Percentiles rank a stretch among this genome's conserved stretches.
phyloP scores from a whole-genome alignment of 2,888 invertebrate genomes.

The Lissonota sp. region DNA sequence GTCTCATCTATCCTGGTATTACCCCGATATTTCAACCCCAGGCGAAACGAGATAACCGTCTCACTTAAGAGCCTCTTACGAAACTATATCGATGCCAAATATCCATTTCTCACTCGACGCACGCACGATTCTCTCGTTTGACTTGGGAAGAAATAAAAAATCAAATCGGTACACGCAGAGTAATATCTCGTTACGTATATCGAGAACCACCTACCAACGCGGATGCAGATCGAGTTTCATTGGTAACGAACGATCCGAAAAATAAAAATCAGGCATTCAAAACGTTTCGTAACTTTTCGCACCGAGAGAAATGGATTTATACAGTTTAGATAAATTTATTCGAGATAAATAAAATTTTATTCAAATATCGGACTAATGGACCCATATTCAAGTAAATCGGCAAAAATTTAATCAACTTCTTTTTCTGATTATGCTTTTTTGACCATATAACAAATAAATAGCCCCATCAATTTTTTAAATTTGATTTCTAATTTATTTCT shows the following conservation, averaged over 20 bases:
- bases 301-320: not conserved
- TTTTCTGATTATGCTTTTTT: no score
- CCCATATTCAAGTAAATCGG: not conserved
- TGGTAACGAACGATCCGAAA: slow-evolving; percentile 12
- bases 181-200: slow-evolving; percentile 50
- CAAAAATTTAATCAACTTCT: no score
- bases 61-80: slow-evolving; percentile 30
- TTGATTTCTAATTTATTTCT: no score
- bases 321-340: not conserved
- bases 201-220: slow-evolving; percentile 23
- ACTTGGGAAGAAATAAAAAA: not conserved
- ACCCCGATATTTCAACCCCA: not conserved
- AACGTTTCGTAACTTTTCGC: slow-evolving; percentile 34
- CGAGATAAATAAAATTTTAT: not conserved
- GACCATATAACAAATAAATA: no score
- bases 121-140: not conserved
- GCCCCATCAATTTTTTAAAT: not conserved
- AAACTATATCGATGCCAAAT: slow-evolving; percentile 37
- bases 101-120: not conserved
- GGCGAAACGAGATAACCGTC: slow-evolving; percentile 30
- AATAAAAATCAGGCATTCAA: not conserved
- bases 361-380: not conserved
- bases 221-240: slow-evolving; percentile 57
- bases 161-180: slow-evolving; percentile 7
- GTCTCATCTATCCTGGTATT: slow-evolving; percentile 17